These are phyloP conservation scores for Brachylomia viminalis DNA, from an alignment of 2,888 invertebrate species.

Conservation along the genomic window DNA sequence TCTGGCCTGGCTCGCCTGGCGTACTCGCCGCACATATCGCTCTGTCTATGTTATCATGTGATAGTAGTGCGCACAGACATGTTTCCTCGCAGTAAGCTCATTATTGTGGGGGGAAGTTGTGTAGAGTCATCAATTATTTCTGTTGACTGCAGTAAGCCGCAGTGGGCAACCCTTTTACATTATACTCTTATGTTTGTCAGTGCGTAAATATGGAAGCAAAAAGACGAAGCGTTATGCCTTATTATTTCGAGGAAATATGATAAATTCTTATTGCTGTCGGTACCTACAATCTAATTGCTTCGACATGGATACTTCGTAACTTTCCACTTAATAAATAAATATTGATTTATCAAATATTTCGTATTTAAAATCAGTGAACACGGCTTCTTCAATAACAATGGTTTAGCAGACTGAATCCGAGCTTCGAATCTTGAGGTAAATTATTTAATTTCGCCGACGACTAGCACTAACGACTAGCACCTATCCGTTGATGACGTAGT, in stretches of 20 bases:
- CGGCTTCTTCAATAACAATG: background rate
- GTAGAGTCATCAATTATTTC: slow-evolving; percentile 22
- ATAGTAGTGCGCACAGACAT: background rate
- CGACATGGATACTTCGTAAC: background rate
- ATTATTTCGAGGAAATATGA: background rate
- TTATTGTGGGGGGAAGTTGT: background rate
- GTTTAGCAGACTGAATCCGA: background rate
- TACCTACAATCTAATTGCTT: background rate
- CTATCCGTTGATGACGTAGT: background rate
- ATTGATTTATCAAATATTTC: background rate
- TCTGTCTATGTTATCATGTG: background rate
- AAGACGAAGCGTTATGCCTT: background rate
- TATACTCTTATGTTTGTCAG: background rate
- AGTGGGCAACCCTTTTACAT: background rate
- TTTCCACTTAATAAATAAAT: background rate
- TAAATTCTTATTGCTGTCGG: background rate
- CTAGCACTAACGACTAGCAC: background rate
- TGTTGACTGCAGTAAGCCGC: background rate
- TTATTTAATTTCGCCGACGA: background rate
- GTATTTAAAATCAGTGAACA: background rate
- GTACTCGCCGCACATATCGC: background rate
- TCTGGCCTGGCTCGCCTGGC: background rate
- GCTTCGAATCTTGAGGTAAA: background rate
- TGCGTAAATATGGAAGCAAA: slow-evolving; percentile 3
- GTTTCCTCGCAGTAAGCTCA: slow-evolving; percentile 1